These are phyloP conservation scores for Hirudo medicinalis DNA, from an alignment of 1,140 invertebrate species.

Conservation along the genomic window DNA sequence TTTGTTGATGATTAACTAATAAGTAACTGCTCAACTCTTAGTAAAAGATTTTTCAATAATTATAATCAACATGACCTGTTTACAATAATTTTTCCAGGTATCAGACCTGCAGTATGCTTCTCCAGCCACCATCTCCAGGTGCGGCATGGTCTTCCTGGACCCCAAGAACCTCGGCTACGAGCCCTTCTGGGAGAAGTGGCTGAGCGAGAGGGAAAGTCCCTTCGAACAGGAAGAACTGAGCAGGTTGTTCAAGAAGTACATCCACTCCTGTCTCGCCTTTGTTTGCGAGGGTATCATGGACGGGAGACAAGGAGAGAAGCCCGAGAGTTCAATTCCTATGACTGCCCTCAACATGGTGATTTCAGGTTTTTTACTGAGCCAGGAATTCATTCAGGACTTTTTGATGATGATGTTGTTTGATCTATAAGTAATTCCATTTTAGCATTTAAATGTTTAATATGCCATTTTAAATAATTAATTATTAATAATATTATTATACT, in stretches of 20 bases:
- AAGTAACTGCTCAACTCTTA: background rate
- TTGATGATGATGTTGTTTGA: no score
- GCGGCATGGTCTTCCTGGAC: slow-evolving; percentile 49
- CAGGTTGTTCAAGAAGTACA: slow-evolving; percentile 57
- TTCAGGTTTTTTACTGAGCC: no score
- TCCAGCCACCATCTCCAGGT: slow-evolving; percentile 42
- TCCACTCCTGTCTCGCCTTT: slow-evolving; percentile 54
- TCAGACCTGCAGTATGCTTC: slow-evolving; percentile 61
- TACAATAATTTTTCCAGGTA: slow-evolving; percentile 44
- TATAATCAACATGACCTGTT: background rate
- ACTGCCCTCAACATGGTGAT: slow-evolving; percentile 67
- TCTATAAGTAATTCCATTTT: no score
- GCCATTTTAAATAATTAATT: no score
- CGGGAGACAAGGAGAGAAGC: slow-evolving; percentile 52
- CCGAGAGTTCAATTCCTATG: slow-evolving; percentile 66
- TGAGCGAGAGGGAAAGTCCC: slow-evolving; percentile 32
- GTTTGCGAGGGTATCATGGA: slow-evolving; percentile 59
- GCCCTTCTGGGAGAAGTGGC: slow-evolving; percentile 70
- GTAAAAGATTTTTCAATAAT: background rate
- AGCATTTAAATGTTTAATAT: no score
- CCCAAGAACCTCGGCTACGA: slow-evolving; percentile 72
- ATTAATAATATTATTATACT: no score
- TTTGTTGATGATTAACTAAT: background rate
- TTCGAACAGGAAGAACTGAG: slow-evolving; percentile 9
- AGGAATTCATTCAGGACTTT: no score